Percentiles rank a stretch among this genome's conserved stretches.
phyloP scores from a whole-genome alignment of 2,797 vertebrate species.

The Eulemur rubriventer region DNA sequence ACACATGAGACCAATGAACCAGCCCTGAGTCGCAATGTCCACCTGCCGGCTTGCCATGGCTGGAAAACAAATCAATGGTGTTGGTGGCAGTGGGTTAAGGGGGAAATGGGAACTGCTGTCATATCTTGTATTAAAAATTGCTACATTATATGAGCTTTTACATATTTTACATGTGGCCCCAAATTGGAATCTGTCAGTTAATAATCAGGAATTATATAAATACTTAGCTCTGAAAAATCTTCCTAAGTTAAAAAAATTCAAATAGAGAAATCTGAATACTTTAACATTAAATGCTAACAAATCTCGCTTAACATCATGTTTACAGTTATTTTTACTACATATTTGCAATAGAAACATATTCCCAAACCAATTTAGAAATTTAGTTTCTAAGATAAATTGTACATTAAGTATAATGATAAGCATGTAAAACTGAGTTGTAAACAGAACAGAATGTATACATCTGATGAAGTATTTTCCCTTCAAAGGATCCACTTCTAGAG shows the following conservation, averaged over 20 bases:
- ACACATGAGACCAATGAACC: slow-evolving; percentile 99
- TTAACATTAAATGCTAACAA: background rate
- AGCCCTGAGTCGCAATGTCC: slow-evolving; percentile 98
- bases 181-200: slow-evolving; percentile 2
- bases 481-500: slow-evolving; percentile 54
- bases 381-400: background rate
- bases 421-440: slow-evolving; percentile 47
- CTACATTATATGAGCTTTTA: background rate
- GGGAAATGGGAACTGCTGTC: background rate
- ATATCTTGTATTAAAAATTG: background rate
- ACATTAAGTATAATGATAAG: background rate
- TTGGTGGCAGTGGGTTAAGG: slow-evolving; percentile 9
- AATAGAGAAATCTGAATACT: slow-evolving; percentile 25
- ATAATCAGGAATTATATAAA: background rate
- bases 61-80: slow-evolving; percentile 78
- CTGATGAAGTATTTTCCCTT: slow-evolving; percentile 67
- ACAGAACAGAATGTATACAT: slow-evolving; percentile 61
- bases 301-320: background rate
- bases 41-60: slow-evolving; percentile 97
- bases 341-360: slow-evolving; percentile 19
- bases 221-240: background rate
- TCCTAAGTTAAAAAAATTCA: slow-evolving; percentile 33
- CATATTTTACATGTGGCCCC: background rate
- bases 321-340: background rate
- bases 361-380: slow-evolving; percentile 25